Base-by-base conservation (phyloP, 2,113 vertebrate species). In the Arvicanthis niloticus region DNA sequence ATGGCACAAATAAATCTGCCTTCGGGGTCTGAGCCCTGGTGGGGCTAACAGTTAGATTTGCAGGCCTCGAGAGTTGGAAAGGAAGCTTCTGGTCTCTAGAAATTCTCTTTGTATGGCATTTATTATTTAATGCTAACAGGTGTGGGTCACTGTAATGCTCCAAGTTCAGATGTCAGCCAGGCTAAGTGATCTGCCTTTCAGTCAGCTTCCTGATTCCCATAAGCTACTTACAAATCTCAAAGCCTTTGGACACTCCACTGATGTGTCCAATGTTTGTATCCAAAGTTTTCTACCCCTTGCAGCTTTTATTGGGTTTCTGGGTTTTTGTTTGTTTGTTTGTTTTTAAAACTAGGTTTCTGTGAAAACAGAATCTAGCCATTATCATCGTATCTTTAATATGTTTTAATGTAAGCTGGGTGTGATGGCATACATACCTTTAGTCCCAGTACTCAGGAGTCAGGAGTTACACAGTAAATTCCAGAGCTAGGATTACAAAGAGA, bases 61-160 rank as follows among this genome's bases (percentile, higher is more conserved):
- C 42, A 85, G 78, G n/a, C 21, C 77, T 65, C 85, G 88, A 97
- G 82, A 94, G n/a, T 26, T 29, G 19, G 24, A 42, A n/a, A 56
- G 22, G 24, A 37, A 84, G n/a, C 34, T 84, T 16, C 56, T 65
- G 45, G 75, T 90, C 24, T 93, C 88, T 19, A n/a, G 88, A 81
- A 58, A 85, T 58, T 58, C 9, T 85, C 11, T 67, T 94, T 37
- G 56, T 58, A 5, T 56, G 67, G n/a, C n/a, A 3, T 40, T 48
- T 88, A 56, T 67, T 91, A 56, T 67, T 91, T 78, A 62, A 87
- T 51, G 42, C 0, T 60, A 80, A 94, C 42, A 19, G 12, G 16
- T 31, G 5, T 93, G 68, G 56, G 70, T 67, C 37, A 5, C 1
- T 1, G 7, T 37, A 42, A 22, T 93, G 70, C 42, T 89, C 67